These are phyloP conservation scores for Corydoras sp. DNA, from an alignment of 2,113 vertebrate species.

Conservation along the genomic window DNA sequence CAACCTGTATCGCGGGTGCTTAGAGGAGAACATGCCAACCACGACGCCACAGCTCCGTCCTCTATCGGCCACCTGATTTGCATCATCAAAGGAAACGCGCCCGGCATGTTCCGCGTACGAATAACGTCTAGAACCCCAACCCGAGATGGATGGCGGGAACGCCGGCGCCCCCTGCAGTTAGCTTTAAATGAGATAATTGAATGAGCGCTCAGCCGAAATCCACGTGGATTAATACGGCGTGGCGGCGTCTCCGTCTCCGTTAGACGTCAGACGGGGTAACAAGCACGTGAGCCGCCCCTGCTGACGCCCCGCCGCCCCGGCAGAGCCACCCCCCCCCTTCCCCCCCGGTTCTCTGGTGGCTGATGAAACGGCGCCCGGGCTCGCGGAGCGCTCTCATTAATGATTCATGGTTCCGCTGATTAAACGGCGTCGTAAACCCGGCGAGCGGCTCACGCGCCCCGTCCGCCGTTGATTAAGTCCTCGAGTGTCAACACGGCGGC, in stretches of 20 bases:
- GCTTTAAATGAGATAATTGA: slow-evolving; percentile 39
- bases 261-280: slow-evolving; percentile 2
- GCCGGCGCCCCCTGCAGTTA: slow-evolving; percentile 20
- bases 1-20: no score
- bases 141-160: slow-evolving; percentile 30
- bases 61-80: neutral
- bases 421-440: slow-evolving; percentile 33
- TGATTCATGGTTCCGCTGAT: slow-evolving; percentile 43
- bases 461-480: slow-evolving; percentile 43
- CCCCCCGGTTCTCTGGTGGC: neutral
- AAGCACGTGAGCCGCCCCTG: neutral
- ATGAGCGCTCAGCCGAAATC: slow-evolving; percentile 24
- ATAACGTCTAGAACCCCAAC: slow-evolving; percentile 25
- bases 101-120: slow-evolving; percentile 32
- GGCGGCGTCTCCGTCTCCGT: slow-evolving; percentile 22
- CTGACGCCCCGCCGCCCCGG: neutral
- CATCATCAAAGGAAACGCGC: slow-evolving; percentile 22
- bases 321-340: neutral
- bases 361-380: neutral
- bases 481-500: slow-evolving; percentile 31
- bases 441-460: slow-evolving; percentile 24
- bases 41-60: neutral
- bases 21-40: no score
- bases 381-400: slow-evolving; percentile 33
- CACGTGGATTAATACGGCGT: slow-evolving; percentile 31